Evolutionary conservation across 1,140 invertebrate genomes (phyloP).

Genomic region (Drosophila kurseongensis): DNA sequence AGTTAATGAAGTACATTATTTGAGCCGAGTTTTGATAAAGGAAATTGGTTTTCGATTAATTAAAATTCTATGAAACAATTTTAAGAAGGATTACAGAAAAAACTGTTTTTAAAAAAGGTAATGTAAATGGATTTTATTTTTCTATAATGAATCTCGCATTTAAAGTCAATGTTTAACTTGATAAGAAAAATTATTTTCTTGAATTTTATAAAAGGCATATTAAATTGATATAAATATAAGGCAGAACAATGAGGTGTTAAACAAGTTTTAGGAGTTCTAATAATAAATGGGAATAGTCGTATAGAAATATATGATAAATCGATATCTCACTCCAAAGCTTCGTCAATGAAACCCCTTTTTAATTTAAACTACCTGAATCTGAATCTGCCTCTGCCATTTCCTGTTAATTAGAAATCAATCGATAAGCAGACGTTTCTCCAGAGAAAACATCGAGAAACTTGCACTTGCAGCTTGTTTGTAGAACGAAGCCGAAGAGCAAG

Average conservation of each 20-base stretch:
- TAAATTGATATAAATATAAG: no score
- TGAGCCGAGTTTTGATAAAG: background rate
- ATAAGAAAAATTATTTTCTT: no score
- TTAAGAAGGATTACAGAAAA: background rate
- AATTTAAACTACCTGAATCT: constrained; percentile 14
- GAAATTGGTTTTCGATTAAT: background rate
- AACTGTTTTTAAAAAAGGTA: no score
- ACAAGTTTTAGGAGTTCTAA: background rate
- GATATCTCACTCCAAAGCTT: no score
- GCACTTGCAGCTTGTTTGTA: constrained; percentile 52
- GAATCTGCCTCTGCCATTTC: constrained; percentile 32
- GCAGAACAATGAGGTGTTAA: no score
- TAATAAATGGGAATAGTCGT: no score
- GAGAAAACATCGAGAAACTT: constrained; percentile 44
- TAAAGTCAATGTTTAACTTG: no score
- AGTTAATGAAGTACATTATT: background rate
- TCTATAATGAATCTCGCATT: no score
- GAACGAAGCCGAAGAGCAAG: constrained; percentile 52
- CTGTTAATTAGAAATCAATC: constrained; percentile 74
- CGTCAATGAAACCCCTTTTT: background rate
- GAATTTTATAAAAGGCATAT: no score
- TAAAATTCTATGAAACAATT: background rate
- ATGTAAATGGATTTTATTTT: no score
- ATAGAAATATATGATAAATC: background rate
- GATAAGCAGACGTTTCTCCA: constrained; percentile 45